Percentiles rank a stretch among this genome's conserved stretches.
Evolutionary conservation across 2,113 vertebrate species (phyloP).

Genomic region (Noctilio leporinus): DNA sequence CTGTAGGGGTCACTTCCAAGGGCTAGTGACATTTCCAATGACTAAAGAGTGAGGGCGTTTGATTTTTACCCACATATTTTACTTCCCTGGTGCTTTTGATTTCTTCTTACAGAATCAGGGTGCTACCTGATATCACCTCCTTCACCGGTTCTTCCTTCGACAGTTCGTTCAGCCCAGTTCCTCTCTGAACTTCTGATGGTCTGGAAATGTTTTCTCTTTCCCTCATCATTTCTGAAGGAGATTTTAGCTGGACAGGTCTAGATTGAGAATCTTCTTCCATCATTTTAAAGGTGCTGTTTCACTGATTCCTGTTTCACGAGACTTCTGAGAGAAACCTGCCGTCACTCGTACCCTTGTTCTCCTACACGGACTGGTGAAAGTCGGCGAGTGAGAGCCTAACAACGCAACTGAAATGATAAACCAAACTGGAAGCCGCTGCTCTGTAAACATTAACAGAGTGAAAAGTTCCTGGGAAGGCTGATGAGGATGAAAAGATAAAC

Average conservation of each 20-base stretch:
- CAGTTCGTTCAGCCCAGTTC: accelerated
- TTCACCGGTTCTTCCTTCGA: background rate
- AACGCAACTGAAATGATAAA: background rate
- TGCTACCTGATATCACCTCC: background rate
- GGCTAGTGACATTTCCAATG: background rate
- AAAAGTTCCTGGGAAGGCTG: background rate
- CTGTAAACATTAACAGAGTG: background rate
- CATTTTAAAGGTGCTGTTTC: background rate
- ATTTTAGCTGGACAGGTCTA: background rate
- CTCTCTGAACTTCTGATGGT: accelerated
- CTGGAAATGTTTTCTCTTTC: background rate
- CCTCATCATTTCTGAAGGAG: background rate
- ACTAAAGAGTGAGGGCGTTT: background rate
- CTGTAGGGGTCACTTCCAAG: background rate
- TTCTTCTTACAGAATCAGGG: background rate
- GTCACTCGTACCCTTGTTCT: background rate
- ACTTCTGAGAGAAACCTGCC: background rate
- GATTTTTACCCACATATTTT: background rate
- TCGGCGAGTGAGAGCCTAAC: background rate
- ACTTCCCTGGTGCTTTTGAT: background rate
- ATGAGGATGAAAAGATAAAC: background rate
- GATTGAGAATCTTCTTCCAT: background rate
- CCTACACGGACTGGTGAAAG: background rate
- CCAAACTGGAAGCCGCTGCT: background rate
- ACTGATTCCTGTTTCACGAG: accelerated